A percentile compares a stretch with the other conserved stretches of the same genome.
Evolutionary conservation across 2,113 vertebrate genomes (phyloP).

Genomic region (Micronycteris hirsuta): DNA sequence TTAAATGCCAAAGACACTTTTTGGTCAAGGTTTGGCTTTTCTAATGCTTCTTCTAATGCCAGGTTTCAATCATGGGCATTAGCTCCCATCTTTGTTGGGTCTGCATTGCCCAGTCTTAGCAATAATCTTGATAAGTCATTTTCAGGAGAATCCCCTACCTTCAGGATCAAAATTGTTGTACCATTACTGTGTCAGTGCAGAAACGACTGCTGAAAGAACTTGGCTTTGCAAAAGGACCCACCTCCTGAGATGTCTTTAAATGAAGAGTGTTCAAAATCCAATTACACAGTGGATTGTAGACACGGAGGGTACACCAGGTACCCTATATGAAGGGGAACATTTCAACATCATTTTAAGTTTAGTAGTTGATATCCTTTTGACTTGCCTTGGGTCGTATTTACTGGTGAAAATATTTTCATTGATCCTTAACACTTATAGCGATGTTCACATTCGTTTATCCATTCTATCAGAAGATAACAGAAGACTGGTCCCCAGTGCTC

Average conservation of each 20-base stretch:
- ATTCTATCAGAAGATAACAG: constrained; percentile 86
- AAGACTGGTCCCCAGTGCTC: constrained; percentile 80
- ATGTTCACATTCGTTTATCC: constrained; percentile 99
- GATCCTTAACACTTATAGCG: constrained; percentile 99
- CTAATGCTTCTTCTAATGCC: not conserved
- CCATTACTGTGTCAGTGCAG: not conserved
- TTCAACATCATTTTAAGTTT: not conserved
- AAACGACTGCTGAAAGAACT: not conserved
- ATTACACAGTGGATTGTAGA: not conserved
- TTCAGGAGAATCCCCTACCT: not conserved
- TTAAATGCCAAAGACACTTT: not conserved
- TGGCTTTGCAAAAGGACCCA: not conserved
- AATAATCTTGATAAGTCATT: not conserved
- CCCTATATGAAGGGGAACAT: not conserved
- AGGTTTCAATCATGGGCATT: not conserved
- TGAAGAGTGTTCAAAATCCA: not conserved
- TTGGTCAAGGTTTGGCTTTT: not conserved
- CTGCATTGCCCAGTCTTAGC: not conserved
- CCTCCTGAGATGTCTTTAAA: not conserved
- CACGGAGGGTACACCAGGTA: not conserved
- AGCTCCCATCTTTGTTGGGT: too few relatives aligned
- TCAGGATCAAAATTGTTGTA: not conserved
- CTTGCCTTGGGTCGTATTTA: constrained; percentile 94
- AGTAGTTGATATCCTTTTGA: not conserved
- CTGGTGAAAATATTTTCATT: constrained; percentile 98